phyloP scores from a whole-genome alignment of 2,113 vertebrate genomes.

The Thymallus thymallus region DNA sequence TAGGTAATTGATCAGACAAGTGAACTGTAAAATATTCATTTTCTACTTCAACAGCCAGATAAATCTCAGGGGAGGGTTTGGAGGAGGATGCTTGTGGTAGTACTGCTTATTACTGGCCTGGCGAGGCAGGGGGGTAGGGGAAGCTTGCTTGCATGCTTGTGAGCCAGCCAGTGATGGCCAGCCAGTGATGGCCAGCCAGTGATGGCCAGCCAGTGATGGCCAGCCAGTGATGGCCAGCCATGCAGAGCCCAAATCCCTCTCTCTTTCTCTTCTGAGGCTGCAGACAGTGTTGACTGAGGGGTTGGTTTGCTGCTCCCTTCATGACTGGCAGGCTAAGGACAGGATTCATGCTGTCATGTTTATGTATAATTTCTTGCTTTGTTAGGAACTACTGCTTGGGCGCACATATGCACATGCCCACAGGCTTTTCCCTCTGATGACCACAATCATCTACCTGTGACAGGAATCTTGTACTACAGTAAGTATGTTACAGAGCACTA shows the following conservation, averaged over 20 bases:
- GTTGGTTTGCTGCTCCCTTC: slow-evolving; percentile 71
- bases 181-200: too few species aligned
- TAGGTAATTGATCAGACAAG: slow-evolving; percentile 99
- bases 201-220: too few species aligned
- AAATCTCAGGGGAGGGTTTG: slow-evolving; percentile 92
- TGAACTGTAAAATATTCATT: slow-evolving; percentile 99
- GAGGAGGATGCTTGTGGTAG: slow-evolving; percentile 79
- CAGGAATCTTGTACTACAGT: too few species aligned
- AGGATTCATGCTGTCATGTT: slow-evolving; percentile 24
- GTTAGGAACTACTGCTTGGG: neutral
- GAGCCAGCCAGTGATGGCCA: slow-evolving; percentile 75
- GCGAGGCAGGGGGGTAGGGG: slow-evolving; percentile 41
- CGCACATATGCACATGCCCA: slow-evolving; percentile 15
- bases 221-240: too few species aligned
- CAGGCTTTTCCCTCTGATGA: neutral
- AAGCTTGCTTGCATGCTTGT: slow-evolving; percentile 84
- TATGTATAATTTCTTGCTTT: slow-evolving; percentile 29
- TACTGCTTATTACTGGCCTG: slow-evolving; percentile 92
- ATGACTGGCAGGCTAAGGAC: slow-evolving; percentile 46
- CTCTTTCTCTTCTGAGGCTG: slow-evolving; percentile 67
- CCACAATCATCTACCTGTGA: neutral
- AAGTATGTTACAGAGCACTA: too few species aligned
- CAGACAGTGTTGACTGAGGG: slow-evolving; percentile 40
- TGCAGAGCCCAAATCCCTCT: slow-evolving; percentile 71
- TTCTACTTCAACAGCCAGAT: slow-evolving; percentile 99